Evolutionary conservation across 2,797 vertebrate genomes (phyloP).

Genomic region (Onychomys torridus): DNA sequence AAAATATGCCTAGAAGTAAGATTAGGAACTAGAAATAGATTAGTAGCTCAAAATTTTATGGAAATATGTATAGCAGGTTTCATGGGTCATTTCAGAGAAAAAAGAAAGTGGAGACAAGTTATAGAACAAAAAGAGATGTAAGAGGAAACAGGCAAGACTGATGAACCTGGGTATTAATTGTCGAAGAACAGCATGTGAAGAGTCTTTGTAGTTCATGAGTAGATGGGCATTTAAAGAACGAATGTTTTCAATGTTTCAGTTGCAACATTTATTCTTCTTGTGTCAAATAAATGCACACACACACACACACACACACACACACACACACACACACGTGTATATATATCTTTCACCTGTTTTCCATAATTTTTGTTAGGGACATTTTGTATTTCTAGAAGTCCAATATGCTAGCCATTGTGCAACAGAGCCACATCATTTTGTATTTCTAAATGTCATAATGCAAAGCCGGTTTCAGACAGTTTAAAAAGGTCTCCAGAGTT

Average conservation of each 20-base stretch:
- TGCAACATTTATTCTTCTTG: not conserved
- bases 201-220: not conserved
- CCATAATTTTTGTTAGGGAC: too few relatives aligned
- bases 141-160: not conserved
- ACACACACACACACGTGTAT: too few relatives aligned
- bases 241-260: not conserved
- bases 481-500: too few relatives aligned
- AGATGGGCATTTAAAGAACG: not conserved
- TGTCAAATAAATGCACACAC: too few relatives aligned
- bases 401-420: too few relatives aligned
- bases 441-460: not conserved
- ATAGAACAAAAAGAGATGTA: accelerated
- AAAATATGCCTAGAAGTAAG: not conserved
- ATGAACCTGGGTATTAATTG: not conserved
- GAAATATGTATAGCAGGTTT: not conserved
- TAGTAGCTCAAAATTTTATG: not conserved
- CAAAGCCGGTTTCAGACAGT: too few relatives aligned
- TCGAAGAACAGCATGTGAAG: not conserved
- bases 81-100: not conserved
- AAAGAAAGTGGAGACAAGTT: not conserved
- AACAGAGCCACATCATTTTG: too few relatives aligned
- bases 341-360: not conserved
- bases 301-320: too few relatives aligned
- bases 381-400: not conserved
- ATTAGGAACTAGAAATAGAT: not conserved